Evolutionary conservation across 2,113 vertebrate genomes (phyloP).

Genomic region (Eurypyga helias): DNA sequence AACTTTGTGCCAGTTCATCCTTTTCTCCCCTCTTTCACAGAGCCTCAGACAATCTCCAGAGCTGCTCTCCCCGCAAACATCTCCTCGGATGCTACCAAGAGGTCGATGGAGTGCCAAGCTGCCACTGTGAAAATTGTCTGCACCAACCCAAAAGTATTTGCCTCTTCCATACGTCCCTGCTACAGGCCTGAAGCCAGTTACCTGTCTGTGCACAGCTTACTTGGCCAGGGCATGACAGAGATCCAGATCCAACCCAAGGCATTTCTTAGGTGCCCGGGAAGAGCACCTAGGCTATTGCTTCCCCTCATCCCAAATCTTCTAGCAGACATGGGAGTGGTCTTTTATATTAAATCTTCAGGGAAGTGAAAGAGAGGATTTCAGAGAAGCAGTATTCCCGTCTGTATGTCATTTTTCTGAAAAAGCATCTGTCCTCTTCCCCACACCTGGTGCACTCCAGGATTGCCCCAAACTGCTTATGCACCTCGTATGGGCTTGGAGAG

Average conservation of each 20-base stretch:
- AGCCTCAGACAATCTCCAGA: conserved; percentile 59
- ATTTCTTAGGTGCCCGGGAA: not conserved
- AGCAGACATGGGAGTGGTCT: not conserved
- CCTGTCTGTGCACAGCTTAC: not conserved
- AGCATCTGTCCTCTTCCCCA: not conserved
- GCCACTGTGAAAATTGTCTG: not conserved
- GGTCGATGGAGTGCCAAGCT: rapidly evolving
- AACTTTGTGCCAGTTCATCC: conserved; percentile 76
- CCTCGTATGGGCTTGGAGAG: not conserved
- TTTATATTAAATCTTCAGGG: not conserved
- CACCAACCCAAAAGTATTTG: not conserved
- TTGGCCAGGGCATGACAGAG: not conserved
- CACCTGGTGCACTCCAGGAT: not conserved
- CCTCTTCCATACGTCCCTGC: not conserved
- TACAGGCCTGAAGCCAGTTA: not conserved
- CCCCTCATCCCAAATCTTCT: not conserved
- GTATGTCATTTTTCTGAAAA: not conserved
- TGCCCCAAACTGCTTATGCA: not conserved
- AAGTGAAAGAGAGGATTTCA: not conserved
- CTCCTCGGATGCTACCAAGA: not conserved
- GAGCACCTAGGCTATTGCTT: not conserved
- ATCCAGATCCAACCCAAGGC: not conserved
- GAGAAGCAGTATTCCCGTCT: not conserved
- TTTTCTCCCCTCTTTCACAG: not conserved
- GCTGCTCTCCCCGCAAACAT: not conserved